These are phyloP conservation scores for Heliconius erato DNA, from an alignment of 2,888 invertebrate genomes.

Conservation along the genomic window DNA sequence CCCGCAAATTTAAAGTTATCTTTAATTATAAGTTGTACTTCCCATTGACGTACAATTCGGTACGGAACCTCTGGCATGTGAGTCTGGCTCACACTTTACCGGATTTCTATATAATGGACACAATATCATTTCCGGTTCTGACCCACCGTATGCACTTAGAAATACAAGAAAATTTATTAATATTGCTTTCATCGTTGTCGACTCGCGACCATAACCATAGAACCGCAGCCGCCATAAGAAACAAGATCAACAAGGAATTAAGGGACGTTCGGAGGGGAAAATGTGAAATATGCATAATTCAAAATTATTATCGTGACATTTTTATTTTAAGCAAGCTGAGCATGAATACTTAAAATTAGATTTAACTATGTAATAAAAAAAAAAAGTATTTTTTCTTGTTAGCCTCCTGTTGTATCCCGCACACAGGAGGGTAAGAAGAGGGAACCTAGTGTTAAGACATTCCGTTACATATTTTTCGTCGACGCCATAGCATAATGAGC, in stretches of 20 bases:
- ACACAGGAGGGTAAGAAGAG: no score
- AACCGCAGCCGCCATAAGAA: constrained; percentile 26
- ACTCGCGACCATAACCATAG: constrained; percentile 27
- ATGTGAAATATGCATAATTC: constrained; percentile 25
- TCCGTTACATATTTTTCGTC: no score
- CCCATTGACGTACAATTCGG: no score
- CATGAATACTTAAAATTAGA: constrained; percentile 6
- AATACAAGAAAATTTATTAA: constrained; percentile 41
- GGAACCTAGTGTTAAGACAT: no score
- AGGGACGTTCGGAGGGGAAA: constrained; percentile 14
- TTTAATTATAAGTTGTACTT: no score
- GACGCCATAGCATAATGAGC: no score
- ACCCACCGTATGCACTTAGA: constrained; percentile 56
- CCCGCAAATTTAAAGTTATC: no score
- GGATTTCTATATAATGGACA: not conserved
- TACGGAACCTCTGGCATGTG: no score
- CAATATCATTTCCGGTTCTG: constrained; percentile 61
- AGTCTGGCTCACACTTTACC: no score
- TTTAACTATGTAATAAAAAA: not conserved
- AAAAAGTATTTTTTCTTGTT: not conserved
- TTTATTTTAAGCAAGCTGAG: not conserved
- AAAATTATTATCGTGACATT: constrained; percentile 7
- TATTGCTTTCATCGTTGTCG: constrained; percentile 42
- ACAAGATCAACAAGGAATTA: constrained; percentile 34
- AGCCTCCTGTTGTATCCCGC: not conserved